Evolutionary conservation across 2,888 invertebrate species (phyloP), one percentile per base, ranked within the genome.

Genomic region (Sthenelais limicola): DNA sequence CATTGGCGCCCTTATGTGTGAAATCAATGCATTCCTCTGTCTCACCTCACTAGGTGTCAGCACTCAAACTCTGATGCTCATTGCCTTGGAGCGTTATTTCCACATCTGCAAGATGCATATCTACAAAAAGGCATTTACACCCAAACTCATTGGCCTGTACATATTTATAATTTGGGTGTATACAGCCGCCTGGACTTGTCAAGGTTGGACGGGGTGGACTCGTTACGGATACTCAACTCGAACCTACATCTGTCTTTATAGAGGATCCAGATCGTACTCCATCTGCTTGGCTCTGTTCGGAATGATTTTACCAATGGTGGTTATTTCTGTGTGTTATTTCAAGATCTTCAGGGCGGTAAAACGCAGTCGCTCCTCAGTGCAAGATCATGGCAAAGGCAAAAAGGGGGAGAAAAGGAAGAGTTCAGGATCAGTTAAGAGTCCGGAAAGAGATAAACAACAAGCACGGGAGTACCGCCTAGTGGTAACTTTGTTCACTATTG

Each of bases 171-270:
- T 51, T 9, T 75, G 75, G 75, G 18, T 74, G 1, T 73, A 73
- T 68, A 51, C 70, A 12, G 30, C 47, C 12, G 51, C 33, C 21
- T 74, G 71, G 75, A 54, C 73, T 24, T n/a, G n/a, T 3, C 75
- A 75, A 26, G 74, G 76, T 12, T 72, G 52, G 72, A 73, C 73
- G 5, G 76, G 76, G 0, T 76, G 76, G 76, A 76, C 74, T 1
- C 4, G 12, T 0, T 76, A 67, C 62, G 35, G 70, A 21, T 76
- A 76, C 30, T 72, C 70, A 0, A 28, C 47, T 18, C 47, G 73
- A 51, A 35, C 52, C 0, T 71, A 54, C 30, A 26, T 74, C n/a
- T 76, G 76, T 28, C 21, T 73, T n/a, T 76, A 74, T 30, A 26
- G 52, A 28, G 74, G 72, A 4, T 71, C 71, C 51, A n/a, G 70